Evolutionary conservation across 2,113 vertebrate species (phyloP).

Genomic region (Lepidothrix coronata): DNA sequence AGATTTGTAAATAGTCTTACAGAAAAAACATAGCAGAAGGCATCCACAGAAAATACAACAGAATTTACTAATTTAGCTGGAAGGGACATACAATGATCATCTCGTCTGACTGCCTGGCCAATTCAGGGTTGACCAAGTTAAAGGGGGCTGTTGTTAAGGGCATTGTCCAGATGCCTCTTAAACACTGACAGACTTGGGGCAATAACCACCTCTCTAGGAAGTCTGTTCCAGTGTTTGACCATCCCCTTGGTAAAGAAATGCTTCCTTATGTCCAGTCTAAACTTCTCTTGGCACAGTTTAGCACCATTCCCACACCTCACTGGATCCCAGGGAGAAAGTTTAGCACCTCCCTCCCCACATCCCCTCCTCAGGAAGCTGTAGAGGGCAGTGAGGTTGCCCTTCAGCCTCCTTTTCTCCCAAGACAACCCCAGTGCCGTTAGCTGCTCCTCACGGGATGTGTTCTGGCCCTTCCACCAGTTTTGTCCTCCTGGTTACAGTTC

Average conservation of each 20-base stretch:
- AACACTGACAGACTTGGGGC: not conserved
- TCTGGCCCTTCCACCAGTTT: not conserved
- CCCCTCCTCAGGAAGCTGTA: not conserved
- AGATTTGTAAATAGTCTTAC: not conserved
- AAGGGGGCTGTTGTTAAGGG: not conserved
- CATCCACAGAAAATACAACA: not conserved
- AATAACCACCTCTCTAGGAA: rapidly evolving
- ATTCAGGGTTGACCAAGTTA: rapidly evolving
- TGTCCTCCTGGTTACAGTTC: not conserved
- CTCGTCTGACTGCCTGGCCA: not conserved
- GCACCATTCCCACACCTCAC: not conserved
- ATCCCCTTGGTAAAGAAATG: not conserved
- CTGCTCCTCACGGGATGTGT: not conserved
- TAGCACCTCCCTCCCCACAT: not conserved
- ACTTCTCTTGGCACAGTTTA: not conserved
- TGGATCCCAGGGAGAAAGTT: not conserved
- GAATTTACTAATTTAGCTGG: not conserved
- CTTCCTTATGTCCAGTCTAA: not conserved
- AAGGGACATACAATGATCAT: not conserved
- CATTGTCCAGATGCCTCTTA: not conserved
- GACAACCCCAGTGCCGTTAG: not conserved
- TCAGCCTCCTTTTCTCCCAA: not conserved
- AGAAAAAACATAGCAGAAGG: not conserved
- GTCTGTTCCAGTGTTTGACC: not conserved
- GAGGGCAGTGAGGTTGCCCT: not conserved